Base-by-base conservation (phyloP, 2,113 vertebrate species). In the Malurus elegans region DNA sequence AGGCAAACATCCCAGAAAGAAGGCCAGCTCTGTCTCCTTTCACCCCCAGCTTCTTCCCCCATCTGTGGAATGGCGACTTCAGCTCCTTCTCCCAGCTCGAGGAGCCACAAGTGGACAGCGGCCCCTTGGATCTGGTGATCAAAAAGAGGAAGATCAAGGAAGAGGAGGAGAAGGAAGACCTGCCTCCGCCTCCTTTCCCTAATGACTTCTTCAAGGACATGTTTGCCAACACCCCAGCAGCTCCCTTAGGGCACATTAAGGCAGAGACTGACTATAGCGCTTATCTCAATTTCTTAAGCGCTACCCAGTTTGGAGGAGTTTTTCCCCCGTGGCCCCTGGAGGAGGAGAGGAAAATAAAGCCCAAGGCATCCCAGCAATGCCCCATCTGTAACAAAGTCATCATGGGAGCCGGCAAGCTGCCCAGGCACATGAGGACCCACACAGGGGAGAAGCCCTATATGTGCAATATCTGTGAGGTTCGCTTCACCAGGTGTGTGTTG, bases 301-400 rank as follows among this genome's bases (percentile, higher is more conserved):
- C 99, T 3, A 98, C 99, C 32, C 99, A 99, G 80, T 97, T 99
- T 4, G 98, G 99, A 71, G 97, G 98, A 26, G 98, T 99, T 93
- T 99, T 99, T 91, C 99, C 99, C 8, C 98, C 99, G 0, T 99
- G 99, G 99, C 99, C 99, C 8, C 98, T 99, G 97, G 99, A 99
- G 72, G 99, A 99, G 84, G 99, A 99, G 95, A 98, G 99, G 91
- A 99, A 99, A 97, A 99, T 99, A 87, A 99, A 99, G 96, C 99
- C 99, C 95, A 99, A 99, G 97, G 99, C 99, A 0, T 99, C 99
- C 6, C 99, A 99, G 97, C 99, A 99, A 97, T 99, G 99, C 79
- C 99, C 99, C 17, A 99, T 99, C 97, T 99, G 99, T 94, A 99
- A 99, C 98, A 99, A 99, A 96, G 98, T 99, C 96, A 99, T 99